Conservation (phyloP, 2,888 invertebrate species). For the Ectemnius continuus region DNA sequence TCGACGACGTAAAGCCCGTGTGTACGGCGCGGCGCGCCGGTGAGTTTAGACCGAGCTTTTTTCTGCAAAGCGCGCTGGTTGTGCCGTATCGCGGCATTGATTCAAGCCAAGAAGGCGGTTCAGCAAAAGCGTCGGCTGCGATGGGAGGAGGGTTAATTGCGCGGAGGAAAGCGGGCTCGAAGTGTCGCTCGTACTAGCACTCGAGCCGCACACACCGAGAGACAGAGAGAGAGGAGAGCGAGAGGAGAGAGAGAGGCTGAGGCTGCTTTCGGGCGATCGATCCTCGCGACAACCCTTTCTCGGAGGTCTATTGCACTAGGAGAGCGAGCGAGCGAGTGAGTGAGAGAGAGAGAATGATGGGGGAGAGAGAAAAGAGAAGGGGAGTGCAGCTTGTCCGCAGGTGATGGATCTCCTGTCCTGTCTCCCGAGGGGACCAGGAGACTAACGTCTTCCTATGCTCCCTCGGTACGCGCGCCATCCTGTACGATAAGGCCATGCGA, state of each 20-base stretch:
- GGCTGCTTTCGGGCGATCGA: slow-evolving; percentile 28
- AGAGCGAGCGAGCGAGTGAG: slow-evolving; percentile 11
- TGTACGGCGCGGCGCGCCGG: too few species aligned
- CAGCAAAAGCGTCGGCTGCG: too few species aligned
- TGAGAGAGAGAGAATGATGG: slow-evolving; percentile 30
- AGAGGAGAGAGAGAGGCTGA: background rate
- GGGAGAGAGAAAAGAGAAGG: slow-evolving; percentile 33
- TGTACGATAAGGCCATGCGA: background rate
- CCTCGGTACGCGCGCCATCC: background rate
- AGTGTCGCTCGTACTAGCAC: too few species aligned
- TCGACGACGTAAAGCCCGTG: slow-evolving; percentile 12
- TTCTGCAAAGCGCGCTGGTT: background rate
- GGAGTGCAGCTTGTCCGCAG: slow-evolving; percentile 3
- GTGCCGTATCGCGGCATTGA: too few species aligned
- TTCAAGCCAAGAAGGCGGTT: too few species aligned
- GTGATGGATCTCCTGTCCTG: slow-evolving; percentile 19
- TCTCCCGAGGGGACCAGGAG: background rate
- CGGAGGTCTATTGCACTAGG: slow-evolving; percentile 13
- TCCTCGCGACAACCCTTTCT: slow-evolving; percentile 15
- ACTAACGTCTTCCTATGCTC: background rate
- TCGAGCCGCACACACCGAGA: too few species aligned
- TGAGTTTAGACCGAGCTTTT: background rate
- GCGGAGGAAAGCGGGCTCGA: too few species aligned
- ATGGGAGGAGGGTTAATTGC: too few species aligned
- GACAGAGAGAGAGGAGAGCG: background rate